Evolutionary conservation across 1,140 invertebrate genomes (phyloP).

Genomic region (Drosophila ercepeae): DNA sequence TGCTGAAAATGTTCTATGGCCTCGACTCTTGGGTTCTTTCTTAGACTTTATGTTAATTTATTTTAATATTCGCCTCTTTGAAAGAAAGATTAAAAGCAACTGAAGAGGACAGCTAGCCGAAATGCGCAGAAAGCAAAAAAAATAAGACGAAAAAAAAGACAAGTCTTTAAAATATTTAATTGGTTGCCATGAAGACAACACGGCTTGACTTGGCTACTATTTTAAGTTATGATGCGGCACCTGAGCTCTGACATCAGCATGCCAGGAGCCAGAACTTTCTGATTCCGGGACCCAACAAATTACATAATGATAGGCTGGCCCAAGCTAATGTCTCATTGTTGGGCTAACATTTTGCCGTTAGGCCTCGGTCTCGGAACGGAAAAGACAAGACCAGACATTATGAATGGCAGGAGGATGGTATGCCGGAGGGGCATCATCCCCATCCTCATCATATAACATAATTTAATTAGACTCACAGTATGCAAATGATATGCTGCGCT

Average conservation of each 20-base stretch:
- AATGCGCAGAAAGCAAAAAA: slow-evolving; percentile 31
- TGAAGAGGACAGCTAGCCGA: slow-evolving; percentile 42
- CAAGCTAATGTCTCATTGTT: slow-evolving; percentile 39
- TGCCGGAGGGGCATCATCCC: background rate
- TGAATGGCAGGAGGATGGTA: slow-evolving; percentile 1
- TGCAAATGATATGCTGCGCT: slow-evolving; percentile 73
- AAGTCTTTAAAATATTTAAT: slow-evolving; percentile 72
- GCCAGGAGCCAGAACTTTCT: slow-evolving; percentile 13
- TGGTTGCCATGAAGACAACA: slow-evolving; percentile 49
- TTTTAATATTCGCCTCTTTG: slow-evolving; percentile 56
- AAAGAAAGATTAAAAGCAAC: slow-evolving; percentile 62
- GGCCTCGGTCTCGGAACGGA: slow-evolving; percentile 8
- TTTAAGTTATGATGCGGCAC: slow-evolving; percentile 74
- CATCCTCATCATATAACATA: slow-evolving; percentile 26
- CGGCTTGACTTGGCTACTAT: slow-evolving; percentile 52
- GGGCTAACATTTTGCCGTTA: slow-evolving; percentile 31
- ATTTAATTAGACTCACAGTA: slow-evolving; percentile 64
- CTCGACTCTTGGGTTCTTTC: slow-evolving; percentile 32
- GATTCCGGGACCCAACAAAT: slow-evolving; percentile 59
- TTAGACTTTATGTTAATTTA: slow-evolving; percentile 76
- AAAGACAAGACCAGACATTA: background rate
- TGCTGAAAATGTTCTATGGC: slow-evolving; percentile 48
- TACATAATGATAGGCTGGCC: slow-evolving; percentile 68
- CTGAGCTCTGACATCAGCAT: slow-evolving; percentile 64
- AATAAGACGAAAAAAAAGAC: slow-evolving; percentile 27